Evolutionary conservation across 2,888 invertebrate genomes (phyloP).

Genomic region (Prosopocoilus inquinatus): DNA sequence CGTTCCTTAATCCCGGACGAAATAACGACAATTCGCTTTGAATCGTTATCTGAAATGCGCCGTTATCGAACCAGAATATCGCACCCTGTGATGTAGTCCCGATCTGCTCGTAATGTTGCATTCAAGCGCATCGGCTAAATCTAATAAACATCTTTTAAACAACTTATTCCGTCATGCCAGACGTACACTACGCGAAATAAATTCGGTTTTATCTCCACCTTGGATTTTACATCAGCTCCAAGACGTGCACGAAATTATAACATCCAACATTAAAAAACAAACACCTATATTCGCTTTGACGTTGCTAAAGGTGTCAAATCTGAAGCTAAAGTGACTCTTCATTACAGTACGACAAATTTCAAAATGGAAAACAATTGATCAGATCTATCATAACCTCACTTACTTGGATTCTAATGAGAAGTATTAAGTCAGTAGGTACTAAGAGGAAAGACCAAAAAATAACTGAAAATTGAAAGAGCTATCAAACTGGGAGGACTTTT

Average conservation of each 20-base stretch:
- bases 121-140: conserved; percentile 27
- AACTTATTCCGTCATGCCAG: conserved; percentile 29
- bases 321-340: no score
- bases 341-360: no score
- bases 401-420: no score
- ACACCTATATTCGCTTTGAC: no score
- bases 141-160: conserved; percentile 34
- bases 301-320: no score
- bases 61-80: background rate
- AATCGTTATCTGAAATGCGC: conserved; percentile 26
- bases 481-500: no score
- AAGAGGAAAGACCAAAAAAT: no score
- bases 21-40: conserved; percentile 27
- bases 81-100: conserved; percentile 28
- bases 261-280: background rate
- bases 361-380: no score
- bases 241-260: background rate
- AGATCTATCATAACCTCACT: no score
- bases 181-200: conserved; percentile 20
- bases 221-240: background rate
- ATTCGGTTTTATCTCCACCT: conserved; percentile 24
- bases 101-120: conserved; percentile 27
- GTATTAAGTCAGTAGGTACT: no score
- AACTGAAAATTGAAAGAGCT: no score
- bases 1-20: conserved; percentile 26